Percentiles rank a stretch among this genome's conserved stretches.
phyloP scores from a whole-genome alignment of 1,140 invertebrate genomes.

The Papilio machaon region DNA sequence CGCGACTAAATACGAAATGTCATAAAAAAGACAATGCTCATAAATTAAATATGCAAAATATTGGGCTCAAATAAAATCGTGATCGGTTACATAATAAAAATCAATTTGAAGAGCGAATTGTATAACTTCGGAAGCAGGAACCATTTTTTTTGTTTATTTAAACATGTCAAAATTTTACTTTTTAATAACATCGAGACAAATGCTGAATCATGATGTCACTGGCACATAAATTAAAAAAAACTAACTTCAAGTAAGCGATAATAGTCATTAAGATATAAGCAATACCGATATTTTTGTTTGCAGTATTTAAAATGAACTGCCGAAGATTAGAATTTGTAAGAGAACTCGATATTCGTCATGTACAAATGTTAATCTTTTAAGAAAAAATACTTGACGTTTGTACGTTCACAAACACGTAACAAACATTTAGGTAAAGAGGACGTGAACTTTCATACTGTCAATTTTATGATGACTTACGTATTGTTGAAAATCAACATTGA shows the following conservation, averaged over 20 bases:
- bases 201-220: constrained; percentile 29
- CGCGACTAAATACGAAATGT: neutral
- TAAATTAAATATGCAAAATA: constrained; percentile 5
- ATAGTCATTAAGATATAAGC: neutral
- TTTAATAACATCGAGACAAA: constrained; percentile 24
- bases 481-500: neutral
- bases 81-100: constrained; percentile 31
- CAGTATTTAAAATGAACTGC: neutral
- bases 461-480: neutral
- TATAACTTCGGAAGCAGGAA: constrained; percentile 44
- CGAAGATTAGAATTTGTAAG: neutral
- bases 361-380: neutral
- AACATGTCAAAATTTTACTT: constrained; percentile 29
- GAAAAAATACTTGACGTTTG: neutral
- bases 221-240: constrained; percentile 26
- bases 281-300: neutral
- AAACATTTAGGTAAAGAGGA: constrained; percentile 14
- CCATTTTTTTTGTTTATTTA: constrained; percentile 38
- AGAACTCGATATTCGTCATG: neutral
- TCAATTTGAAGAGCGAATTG: constrained; percentile 38
- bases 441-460: neutral
- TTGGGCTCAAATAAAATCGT: neutral
- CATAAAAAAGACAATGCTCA: neutral
- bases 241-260: neutral
- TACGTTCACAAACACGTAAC: neutral